Percentiles rank a stretch among this genome's conserved stretches.
phyloP scores from a whole-genome alignment of 2,113 vertebrate species.

The Baryphthengus martii region DNA sequence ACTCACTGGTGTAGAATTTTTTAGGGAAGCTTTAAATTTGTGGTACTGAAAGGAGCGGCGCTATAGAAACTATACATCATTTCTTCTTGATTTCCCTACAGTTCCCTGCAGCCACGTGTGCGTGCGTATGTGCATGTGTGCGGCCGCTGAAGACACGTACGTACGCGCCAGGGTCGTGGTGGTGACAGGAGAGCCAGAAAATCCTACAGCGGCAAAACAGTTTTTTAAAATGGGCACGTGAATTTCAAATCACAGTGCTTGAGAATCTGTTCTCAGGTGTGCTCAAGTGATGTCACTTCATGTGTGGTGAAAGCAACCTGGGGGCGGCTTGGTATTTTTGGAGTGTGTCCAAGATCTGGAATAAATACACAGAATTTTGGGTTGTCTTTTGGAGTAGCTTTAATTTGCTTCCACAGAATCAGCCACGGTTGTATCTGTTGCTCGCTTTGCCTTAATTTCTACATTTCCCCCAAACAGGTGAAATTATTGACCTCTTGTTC shows the following conservation, averaged over 20 bases:
- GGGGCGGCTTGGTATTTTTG: not conserved
- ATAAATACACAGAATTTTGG: not conserved
- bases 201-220: not conserved
- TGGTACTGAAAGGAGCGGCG: not conserved
- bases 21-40: not conserved
- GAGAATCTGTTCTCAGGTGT: no score
- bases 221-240: no score
- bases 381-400: not conserved
- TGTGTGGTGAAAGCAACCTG: no score
- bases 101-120: no score
- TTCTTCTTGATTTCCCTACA: not conserved
- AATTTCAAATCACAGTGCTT: not conserved
- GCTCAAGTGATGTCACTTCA: not conserved
- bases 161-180: no score
- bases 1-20: not conserved
- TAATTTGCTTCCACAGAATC: not conserved
- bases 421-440: not conserved
- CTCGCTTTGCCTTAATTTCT: not conserved
- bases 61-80: rapidly evolving
- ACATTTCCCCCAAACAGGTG: not conserved
- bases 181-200: not conserved
- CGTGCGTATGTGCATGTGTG: no score
- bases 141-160: no score
- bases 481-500: no score
- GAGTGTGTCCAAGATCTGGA: not conserved